A percentile compares a stretch with the other conserved stretches of the same genome.
These are phyloP conservation scores for Malurus splendens DNA, from an alignment of 2,797 vertebrate species.

Conservation along the genomic window DNA sequence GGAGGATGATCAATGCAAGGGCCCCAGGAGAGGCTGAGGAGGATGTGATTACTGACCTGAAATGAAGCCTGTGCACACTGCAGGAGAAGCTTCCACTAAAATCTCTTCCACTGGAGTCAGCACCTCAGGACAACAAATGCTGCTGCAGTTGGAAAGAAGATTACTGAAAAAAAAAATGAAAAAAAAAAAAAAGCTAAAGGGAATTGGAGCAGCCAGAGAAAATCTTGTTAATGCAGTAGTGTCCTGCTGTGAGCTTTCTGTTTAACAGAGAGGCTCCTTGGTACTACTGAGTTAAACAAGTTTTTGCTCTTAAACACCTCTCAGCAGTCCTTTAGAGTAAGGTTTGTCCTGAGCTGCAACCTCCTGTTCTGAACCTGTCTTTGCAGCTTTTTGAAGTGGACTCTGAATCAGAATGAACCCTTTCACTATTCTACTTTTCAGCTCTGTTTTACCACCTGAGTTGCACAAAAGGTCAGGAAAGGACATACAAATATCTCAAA, in stretches of 20 bases:
- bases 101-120: conserved; percentile 6
- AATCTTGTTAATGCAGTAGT: conserved; percentile 10
- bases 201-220: conserved; percentile 17
- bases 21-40: not conserved
- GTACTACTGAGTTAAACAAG: not conserved
- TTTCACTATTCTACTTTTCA: not conserved
- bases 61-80: not conserved
- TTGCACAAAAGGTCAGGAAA: not conserved
- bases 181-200: not conserved
- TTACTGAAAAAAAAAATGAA: not conserved
- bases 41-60: conserved; percentile 6
- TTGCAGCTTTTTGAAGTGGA: not conserved
- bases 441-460: not conserved
- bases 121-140: conserved; percentile 9
- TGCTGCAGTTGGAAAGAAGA: not conserved
- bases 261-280: not conserved
- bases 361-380: not conserved
- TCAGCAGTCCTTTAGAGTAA: not conserved
- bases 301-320: not conserved
- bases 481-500: not conserved
- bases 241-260: conserved; percentile 10
- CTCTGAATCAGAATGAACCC: not conserved
- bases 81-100: not conserved
- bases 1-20: not conserved
- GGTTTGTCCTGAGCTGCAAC: not conserved